These are phyloP conservation scores for Sus scrofa DNA, from an alignment of 2,113 vertebrate species.

Conservation along the genomic window DNA sequence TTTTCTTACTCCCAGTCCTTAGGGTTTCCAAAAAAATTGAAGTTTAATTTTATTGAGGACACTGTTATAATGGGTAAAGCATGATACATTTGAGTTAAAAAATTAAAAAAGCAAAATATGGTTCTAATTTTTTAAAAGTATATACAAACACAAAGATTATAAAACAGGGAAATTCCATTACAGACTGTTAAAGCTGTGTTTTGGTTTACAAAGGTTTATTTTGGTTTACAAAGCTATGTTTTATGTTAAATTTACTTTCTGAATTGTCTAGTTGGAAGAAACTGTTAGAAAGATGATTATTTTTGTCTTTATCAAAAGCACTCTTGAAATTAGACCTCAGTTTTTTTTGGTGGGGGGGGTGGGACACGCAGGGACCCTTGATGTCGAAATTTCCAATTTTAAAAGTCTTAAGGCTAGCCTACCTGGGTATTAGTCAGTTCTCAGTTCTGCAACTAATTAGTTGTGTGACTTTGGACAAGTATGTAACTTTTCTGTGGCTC, in stretches of 20 bases:
- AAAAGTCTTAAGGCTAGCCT: background rate
- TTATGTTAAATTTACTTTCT: background rate
- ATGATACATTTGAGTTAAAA: background rate
- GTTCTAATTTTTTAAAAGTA: background rate
- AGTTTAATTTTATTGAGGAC: background rate
- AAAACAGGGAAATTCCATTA: background rate
- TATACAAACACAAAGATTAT: background rate
- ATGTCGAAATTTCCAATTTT: background rate
- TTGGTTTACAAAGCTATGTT: slow-evolving; percentile 11
- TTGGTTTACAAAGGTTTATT: background rate
- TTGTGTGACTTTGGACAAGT: background rate
- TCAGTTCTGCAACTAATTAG: background rate
- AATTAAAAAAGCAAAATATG: background rate
- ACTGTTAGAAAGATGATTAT: background rate
- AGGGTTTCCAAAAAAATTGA: slow-evolving; percentile 24
- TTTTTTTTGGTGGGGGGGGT: background rate
- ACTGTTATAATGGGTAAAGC: background rate
- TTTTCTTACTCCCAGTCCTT: slow-evolving; percentile 8
- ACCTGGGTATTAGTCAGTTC: background rate
- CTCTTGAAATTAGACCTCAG: background rate
- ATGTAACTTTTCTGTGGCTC: background rate
- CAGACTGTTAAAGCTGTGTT: background rate
- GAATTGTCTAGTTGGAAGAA: background rate
- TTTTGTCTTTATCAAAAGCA: background rate
- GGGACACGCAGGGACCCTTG: background rate